phyloP scores from a whole-genome alignment of 2,888 invertebrate species.

The Pachydiplax longipennis region DNA sequence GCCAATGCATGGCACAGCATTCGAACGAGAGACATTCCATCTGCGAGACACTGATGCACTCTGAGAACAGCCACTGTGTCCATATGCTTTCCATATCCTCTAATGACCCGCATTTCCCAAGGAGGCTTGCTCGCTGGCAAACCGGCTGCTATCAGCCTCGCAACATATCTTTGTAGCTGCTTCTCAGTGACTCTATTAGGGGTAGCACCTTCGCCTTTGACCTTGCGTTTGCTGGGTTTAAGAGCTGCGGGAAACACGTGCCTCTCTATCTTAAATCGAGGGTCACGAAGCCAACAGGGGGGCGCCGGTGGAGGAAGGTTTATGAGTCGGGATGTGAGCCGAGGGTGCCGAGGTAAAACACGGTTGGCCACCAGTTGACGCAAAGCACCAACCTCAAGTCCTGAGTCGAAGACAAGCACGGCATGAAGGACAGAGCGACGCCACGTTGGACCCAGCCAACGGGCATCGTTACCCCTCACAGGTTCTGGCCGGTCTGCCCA shows the following conservation, averaged over 20 bases:
- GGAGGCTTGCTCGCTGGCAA: constrained; percentile 60
- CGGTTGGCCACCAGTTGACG: constrained; percentile 61
- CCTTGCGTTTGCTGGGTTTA: constrained; percentile 51
- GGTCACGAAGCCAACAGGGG: constrained; percentile 62
- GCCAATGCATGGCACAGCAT: constrained; percentile 59
- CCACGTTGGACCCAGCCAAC: constrained; percentile 60
- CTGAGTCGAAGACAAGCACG: constrained; percentile 61
- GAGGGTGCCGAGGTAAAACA: constrained; percentile 59
- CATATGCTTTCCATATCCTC: constrained; percentile 58
- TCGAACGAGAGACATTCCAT: constrained; percentile 63
- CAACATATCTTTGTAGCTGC: constrained; percentile 56
- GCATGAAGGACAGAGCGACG: constrained; percentile 60
- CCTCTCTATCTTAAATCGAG: constrained; percentile 61
- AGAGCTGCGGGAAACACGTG: constrained; percentile 61
- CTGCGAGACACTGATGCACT: constrained; percentile 63
- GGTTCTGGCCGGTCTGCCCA: constrained; percentile 50
- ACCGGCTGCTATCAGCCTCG: constrained; percentile 58
- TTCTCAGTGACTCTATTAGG: background rate
- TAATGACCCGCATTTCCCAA: constrained; percentile 64
- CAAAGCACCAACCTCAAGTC: constrained; percentile 60
- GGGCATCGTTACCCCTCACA: constrained; percentile 59
- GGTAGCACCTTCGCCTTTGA: background rate
- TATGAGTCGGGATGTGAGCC: constrained; percentile 60
- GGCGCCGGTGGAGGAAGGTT: constrained; percentile 54
- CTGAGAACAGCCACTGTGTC: constrained; percentile 61